Evolutionary conservation across 2,888 invertebrate species (phyloP), one percentile per base, ranked within the genome.

Genomic region (Erannis defoliaria): DNA sequence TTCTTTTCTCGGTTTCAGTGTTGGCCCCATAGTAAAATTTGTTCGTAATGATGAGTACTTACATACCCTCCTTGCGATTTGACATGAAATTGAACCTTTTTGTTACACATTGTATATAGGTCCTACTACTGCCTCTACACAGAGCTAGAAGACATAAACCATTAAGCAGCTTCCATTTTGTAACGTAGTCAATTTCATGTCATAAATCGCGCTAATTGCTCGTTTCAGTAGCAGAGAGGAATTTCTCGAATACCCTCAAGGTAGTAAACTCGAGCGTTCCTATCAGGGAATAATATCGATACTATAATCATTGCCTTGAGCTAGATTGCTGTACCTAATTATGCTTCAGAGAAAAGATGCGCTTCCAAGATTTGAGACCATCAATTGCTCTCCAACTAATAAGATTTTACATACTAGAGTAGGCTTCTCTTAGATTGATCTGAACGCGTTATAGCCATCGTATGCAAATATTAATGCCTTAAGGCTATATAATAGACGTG

Each of bases 281-380:
- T 54, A 65, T 66, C 63, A 57, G 29, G 33, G 61, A 51, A 64
- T 60, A 48, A 62, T 53, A 62, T 66, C 57, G 48, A 49, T 55
- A 31, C 59, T 60, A 37, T 67, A 70, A 70, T 68, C 62, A 67
- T 60, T 48, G 68, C 68, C 70, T 65, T 68, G 65, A 65, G 70
- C 70, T 65, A 70, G 64, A 67, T 68, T 45, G 55, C 60, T 26
- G 51, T 45, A 55, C n/a, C 45, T 62, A 56, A 56, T 56, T 42
- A 35, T 40, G 29, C 26, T 53, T 56, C 46, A 35, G 48, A 18
- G 55, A 55, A 64, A 67, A 67, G 59, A 62, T 61, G 62, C 57
- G 16, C 53, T 54, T 62, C 62, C 43, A 62, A 56, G 53, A 62
- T 57, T 46, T 49, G 40, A 48, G 29, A 31, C 16, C 21, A 35